Evolutionary conservation across 2,113 vertebrate species (phyloP).

Genomic region (Atractosteus spatula): DNA sequence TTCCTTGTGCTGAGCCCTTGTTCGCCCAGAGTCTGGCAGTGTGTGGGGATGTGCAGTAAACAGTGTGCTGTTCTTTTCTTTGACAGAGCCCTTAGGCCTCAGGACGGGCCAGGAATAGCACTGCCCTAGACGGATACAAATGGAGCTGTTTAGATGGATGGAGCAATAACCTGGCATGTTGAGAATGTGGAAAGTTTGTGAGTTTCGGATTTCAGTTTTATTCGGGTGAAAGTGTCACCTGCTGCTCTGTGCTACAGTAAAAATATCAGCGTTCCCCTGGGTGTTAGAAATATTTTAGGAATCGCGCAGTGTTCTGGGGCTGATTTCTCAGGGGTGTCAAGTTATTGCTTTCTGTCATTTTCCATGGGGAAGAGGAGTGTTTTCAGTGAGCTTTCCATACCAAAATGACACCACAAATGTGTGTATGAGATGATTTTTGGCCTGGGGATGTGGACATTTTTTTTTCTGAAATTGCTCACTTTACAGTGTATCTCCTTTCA

Average conservation of each 20-base stretch:
- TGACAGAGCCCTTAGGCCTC: background rate
- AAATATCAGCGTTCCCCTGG: background rate
- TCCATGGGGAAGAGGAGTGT: background rate
- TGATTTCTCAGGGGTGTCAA: slow-evolving; percentile 49
- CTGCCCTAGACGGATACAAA: background rate
- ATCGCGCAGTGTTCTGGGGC: slow-evolving; percentile 23
- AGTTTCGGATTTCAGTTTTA: slow-evolving; percentile 10
- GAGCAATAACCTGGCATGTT: slow-evolving; percentile 2
- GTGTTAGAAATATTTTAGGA: slow-evolving; percentile 26
- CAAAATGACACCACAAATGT: background rate
- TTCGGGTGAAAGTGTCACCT: slow-evolving; percentile 16
- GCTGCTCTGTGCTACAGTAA: background rate
- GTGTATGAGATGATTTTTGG: too few species aligned
- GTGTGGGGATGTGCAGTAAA: background rate
- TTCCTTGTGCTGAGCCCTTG: too few species aligned
- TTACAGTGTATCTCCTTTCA: too few species aligned
- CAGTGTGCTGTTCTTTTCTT: background rate
- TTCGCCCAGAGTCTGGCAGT: too few species aligned
- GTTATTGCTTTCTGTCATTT: slow-evolving; percentile 23
- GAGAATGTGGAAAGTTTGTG: slow-evolving; percentile 6
- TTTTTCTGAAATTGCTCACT: too few species aligned
- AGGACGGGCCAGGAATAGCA: background rate
- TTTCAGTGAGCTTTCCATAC: background rate
- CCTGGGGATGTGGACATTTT: too few species aligned
- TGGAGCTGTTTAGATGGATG: background rate